Evolutionary conservation across 2,797 vertebrate genomes (phyloP), one percentile per base, ranked within the genome.

Genomic region (Kryptopterus vitreolus): DNA sequence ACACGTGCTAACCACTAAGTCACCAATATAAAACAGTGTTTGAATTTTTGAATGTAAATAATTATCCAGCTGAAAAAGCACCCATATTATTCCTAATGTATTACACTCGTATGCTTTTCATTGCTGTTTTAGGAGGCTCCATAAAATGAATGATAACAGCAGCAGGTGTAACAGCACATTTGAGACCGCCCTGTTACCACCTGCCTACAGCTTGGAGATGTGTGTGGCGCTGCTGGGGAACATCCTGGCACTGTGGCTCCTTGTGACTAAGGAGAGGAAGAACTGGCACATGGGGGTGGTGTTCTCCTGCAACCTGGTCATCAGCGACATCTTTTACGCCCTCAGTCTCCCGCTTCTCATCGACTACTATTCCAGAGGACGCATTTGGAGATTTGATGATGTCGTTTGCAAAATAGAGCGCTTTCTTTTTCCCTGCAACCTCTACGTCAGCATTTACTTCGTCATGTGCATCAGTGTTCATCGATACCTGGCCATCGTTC

Each of bases 361-460:
- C 0, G 57, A 81, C 46, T 96, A 95, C 88, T 93, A 95, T 38
- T 29, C 48, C 0, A 84, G 58, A 0, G 66, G 55, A 1, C 94
- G 95, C 63, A 0, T 88, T 9, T 96, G 95, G 96, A 0, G 2
- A 2, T 96, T 94, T 0, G 90, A 94, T 0, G 0, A 5, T 0
- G 3, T 31, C 0, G 13, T 83, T 1, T 98, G 96, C 81, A 93
- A 88, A 83, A 84, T 93, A 0, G 95, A 97, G 65, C 91, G 89
- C n/a, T 97, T 96, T 76, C 87, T 96, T 6, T 96, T 95, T 86
- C 90, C 83, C 81, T 94, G 89, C 85, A 96, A 96, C 92, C 83
- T 95, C 15, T 95, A 96, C 0, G 91, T 88, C 0, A 91, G 95
- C 80, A 89, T 93, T 74, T 88, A 94, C 81, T 94, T 97, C 82